Evolutionary conservation across 2,888 invertebrate genomes (phyloP).

Genomic region (Notodonta dromedarius): DNA sequence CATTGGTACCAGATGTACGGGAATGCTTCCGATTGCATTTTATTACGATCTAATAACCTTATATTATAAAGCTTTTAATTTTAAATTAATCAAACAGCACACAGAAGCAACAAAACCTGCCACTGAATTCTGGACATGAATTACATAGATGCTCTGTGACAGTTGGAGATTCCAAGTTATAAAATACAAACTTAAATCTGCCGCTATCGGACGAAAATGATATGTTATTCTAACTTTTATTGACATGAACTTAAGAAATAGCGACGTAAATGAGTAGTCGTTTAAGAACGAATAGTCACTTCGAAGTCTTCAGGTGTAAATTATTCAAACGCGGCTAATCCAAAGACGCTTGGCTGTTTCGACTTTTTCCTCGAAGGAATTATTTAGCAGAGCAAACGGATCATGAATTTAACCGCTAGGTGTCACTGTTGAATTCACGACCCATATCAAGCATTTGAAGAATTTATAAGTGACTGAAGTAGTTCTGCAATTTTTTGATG

Average conservation of each 20-base stretch:
- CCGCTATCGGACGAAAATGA: conserved; percentile 7
- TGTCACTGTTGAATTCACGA: conserved; percentile 57
- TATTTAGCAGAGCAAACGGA: conserved; percentile 59
- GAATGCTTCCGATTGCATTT: no score
- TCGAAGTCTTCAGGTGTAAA: conserved; percentile 78
- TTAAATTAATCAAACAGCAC: conserved; percentile 59
- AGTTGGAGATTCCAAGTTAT: conserved; percentile 62
- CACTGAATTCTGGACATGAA: conserved; percentile 65
- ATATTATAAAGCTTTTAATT: conserved; percentile 55
- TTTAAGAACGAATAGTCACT: conserved; percentile 52
- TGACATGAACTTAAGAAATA: conserved; percentile 25
- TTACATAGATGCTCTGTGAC: conserved; percentile 66
- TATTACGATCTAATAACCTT: no score
- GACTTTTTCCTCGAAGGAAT: conserved; percentile 70
- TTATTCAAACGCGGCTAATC: conserved; percentile 78
- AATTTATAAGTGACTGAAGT: conserved; percentile 41
- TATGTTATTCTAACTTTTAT: conserved; percentile 35
- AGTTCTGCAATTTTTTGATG: neutral
- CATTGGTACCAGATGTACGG: no score
- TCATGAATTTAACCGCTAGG: conserved; percentile 62
- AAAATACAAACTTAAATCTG: conserved; percentile 44
- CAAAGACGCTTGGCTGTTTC: conserved; percentile 62
- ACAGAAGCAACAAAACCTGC: conserved; percentile 63
- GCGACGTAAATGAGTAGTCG: conserved; percentile 7
- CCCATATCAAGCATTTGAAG: conserved; percentile 41